Evolutionary conservation across 2,888 invertebrate species (phyloP), one percentile per base, ranked within the genome.

Genomic region (Sturmia bella): DNA sequence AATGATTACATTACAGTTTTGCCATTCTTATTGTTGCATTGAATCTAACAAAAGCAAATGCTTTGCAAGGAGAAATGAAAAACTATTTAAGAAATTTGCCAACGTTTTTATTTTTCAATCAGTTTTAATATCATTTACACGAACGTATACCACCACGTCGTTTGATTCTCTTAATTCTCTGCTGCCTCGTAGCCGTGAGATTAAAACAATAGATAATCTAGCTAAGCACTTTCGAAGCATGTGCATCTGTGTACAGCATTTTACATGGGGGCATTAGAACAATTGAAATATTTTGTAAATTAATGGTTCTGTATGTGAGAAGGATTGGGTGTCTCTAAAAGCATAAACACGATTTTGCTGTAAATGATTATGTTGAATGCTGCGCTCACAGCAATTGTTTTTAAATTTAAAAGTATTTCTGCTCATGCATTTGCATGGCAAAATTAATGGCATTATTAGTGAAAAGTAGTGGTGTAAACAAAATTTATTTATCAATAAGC

Each of bases 91-190:
- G 81, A 41, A 74, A 70, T 72, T 78, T 78, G 69, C 64, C 24
- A 74, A 78, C 74, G 59, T 78, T 82, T 74, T 74, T 82, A 70
- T 78, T 74, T 82, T 82, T 78, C 78, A 82, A 78, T 82, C 81
- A 82, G 69, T 70, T 74, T 66, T 54, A 81, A 81, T 81, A 74
- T 52, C 69, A 73, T 73, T 48, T 68, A 54, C 54, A 15, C 61
- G 56, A 19, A 39, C 54, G 32, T 24, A 70, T 24, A 50, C 24
- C 24, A 50, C 59, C 41, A 12, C 11, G 12, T 57, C 19, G 32
- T 37, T 19, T 37, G n/a, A 52, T 24, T 7, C 24, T 1, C 5
- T 37, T 3, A 41, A 43, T 32, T 15, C 27, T 13, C 17, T 21
- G 32, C 39, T 63, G 3, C 2, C 11, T 4, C 15, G 52, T 52